phyloP scores from a whole-genome alignment of 1,140 invertebrate genomes.

The Neodiprion lecontei region DNA sequence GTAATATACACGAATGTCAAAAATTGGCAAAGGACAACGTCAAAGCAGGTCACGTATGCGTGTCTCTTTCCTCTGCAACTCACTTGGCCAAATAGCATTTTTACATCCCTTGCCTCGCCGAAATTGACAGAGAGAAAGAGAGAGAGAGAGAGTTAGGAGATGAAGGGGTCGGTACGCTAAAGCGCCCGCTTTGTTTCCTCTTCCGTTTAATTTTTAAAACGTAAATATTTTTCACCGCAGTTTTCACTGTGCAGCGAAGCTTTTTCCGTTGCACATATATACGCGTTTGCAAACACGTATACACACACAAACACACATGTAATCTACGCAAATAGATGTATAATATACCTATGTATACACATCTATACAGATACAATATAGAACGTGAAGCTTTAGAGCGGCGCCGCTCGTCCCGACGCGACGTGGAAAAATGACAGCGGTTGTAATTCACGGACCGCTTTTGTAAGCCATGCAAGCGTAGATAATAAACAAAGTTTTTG shows the following conservation, averaged over 20 bases:
- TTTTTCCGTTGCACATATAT: too few relatives aligned
- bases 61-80: too few relatives aligned
- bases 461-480: background rate
- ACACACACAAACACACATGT: too few relatives aligned
- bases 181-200: constrained; percentile 1
- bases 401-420: background rate
- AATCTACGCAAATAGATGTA: too few relatives aligned
- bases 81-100: background rate
- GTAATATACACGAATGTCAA: background rate
- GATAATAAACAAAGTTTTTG: background rate
- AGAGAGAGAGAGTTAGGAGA: background rate
- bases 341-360: too few relatives aligned
- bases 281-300: too few relatives aligned
- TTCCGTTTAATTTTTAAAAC: background rate
- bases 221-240: background rate
- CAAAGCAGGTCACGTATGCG: background rate
- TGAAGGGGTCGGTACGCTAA: background rate
- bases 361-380: background rate
- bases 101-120: background rate
- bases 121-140: background rate
- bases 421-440: background rate
- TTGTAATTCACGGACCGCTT: background rate
- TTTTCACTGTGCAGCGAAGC: background rate
- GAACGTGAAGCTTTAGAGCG: background rate
- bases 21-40: background rate